phyloP scores from a whole-genome alignment of 2,113 vertebrate genomes.

The Coptodon rendalli region DNA sequence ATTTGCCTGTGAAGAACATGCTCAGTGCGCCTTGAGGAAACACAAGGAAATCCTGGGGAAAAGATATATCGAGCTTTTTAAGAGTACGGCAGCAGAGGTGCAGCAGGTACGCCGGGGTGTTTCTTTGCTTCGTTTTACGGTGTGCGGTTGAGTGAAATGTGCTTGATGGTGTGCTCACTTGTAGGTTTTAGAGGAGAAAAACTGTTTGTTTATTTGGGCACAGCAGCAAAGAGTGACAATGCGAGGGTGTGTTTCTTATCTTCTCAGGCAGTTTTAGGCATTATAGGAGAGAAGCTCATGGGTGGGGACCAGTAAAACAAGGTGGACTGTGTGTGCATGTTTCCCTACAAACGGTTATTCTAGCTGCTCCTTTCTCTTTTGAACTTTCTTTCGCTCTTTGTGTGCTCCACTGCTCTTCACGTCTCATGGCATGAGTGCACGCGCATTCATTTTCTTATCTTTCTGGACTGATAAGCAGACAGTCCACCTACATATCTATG shows the following conservation, averaged over 20 bases:
- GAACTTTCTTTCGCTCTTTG: neutral
- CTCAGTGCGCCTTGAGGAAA: slow-evolving; percentile 89
- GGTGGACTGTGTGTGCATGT: neutral
- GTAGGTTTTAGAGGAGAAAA: neutral
- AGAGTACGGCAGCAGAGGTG: slow-evolving; percentile 94
- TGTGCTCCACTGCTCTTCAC: neutral
- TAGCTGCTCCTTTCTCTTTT: neutral
- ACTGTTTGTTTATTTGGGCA: neutral
- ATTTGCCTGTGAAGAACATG: slow-evolving; percentile 91
- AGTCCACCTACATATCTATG: neutral
- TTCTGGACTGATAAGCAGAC: neutral
- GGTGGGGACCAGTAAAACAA: slow-evolving; percentile 12
- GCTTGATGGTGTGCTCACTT: neutral
- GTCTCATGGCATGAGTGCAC: neutral
- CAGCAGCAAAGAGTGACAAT: neutral
- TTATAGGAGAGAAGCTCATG: slow-evolving; percentile 1
- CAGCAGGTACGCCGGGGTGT: slow-evolving; percentile 79
- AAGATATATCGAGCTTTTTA: slow-evolving; percentile 95
- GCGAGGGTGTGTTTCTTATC: neutral
- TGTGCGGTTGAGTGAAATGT: neutral
- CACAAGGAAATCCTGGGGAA: slow-evolving; percentile 96
- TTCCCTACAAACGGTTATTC: neutral
- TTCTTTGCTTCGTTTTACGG: neutral
- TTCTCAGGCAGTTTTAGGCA: neutral
- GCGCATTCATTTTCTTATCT: slow-evolving; percentile 12